Conservation (phyloP, 2,797 vertebrate species). For the Silurus aristotelis region DNA sequence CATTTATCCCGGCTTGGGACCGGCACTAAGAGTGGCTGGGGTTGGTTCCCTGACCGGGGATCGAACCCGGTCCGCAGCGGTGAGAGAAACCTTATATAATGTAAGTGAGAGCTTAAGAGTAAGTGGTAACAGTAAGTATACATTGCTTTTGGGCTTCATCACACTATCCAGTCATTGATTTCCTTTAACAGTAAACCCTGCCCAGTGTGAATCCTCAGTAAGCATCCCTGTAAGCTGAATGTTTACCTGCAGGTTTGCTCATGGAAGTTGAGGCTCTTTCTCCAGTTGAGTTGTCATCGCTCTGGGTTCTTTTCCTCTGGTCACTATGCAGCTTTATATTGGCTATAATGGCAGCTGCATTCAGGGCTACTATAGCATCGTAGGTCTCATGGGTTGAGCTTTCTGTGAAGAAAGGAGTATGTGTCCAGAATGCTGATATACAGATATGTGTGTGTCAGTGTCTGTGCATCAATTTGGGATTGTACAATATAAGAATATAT, state of each 20-base stretch:
- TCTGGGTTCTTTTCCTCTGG: slow-evolving; percentile 60
- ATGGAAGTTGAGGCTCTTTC: slow-evolving; percentile 8
- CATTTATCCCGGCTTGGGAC: no score
- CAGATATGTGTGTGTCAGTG: background rate
- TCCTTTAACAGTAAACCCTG: background rate
- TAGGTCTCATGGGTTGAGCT: slow-evolving; percentile 59
- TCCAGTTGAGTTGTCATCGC: background rate
- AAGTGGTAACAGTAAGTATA: background rate
- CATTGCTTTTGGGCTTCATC: background rate
- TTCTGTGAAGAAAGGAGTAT: slow-evolving; percentile 60
- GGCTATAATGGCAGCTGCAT: slow-evolving; percentile 76
- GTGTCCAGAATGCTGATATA: background rate
- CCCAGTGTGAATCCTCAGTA: background rate
- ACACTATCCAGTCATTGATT: background rate
- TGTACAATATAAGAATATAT: background rate
- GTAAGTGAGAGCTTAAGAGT: background rate
- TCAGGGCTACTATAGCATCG: slow-evolving; percentile 71
- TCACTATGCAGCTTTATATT: slow-evolving; percentile 78
- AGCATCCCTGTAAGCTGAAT: background rate
- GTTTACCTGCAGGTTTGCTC: slow-evolving; percentile 34
- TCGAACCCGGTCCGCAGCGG: no score
- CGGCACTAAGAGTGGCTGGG: no score
- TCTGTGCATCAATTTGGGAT: background rate
- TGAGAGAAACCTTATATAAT: background rate
- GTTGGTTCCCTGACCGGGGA: no score